These are phyloP conservation scores for Lacerta agilis DNA, from an alignment of 2,797 vertebrate genomes.

Conservation along the genomic window DNA sequence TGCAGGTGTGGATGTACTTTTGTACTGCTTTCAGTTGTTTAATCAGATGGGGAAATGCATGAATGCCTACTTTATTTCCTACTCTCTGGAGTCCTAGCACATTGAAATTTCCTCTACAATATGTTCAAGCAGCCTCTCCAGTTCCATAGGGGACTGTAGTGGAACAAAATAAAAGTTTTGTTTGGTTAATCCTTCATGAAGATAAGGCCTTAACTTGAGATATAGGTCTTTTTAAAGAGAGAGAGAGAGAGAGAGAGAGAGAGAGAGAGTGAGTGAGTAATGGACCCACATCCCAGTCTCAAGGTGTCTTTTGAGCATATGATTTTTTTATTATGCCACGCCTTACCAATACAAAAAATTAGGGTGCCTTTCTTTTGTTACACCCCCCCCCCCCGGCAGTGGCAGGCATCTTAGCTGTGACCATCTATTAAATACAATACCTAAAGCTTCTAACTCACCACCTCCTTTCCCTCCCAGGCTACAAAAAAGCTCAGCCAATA, in stretches of 20 bases:
- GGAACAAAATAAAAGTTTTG: background rate
- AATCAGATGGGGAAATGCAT: background rate
- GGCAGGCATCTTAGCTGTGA: accelerated
- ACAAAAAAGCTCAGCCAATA: accelerated
- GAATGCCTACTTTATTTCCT: accelerated
- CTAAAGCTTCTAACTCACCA: background rate
- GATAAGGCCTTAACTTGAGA: background rate
- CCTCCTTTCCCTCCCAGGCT: background rate
- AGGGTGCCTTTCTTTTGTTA: too few relatives aligned
- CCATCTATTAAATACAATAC: background rate
- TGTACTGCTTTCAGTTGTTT: background rate
- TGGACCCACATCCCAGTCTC: background rate
- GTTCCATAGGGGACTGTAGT: background rate
- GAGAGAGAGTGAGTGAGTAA: too few relatives aligned
- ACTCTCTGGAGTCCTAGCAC: background rate
- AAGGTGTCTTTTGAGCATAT: background rate
- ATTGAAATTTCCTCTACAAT: background rate
- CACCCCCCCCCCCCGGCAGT: too few relatives aligned
- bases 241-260: too few relatives aligned
- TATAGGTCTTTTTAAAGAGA: background rate
- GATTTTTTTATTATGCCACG: background rate
- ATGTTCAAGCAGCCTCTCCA: background rate
- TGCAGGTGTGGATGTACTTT: background rate
- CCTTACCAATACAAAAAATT: background rate
- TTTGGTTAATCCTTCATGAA: background rate